A percentile compares a stretch with the other conserved stretches of the same genome.
These are phyloP conservation scores for Phoxinus phoxinus DNA, from an alignment of 2,113 vertebrate genomes.

Conservation along the genomic window DNA sequence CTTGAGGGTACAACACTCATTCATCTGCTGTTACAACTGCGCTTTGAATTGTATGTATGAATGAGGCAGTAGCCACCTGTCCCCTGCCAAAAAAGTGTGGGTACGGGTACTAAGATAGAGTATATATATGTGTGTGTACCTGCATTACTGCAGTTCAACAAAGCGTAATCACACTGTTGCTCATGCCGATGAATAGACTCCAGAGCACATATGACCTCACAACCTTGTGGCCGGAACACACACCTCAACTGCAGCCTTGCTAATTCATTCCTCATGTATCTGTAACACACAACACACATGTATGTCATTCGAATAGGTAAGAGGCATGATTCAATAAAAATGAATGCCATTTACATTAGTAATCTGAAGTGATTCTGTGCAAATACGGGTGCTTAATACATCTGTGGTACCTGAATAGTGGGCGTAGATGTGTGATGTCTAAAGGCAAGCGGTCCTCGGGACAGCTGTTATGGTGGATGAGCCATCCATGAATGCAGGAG, in stretches of 20 bases:
- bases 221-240: constrained; percentile 80
- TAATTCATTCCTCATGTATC: constrained; percentile 92
- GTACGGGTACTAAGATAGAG: background rate
- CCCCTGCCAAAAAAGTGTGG: background rate
- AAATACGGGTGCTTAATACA: background rate
- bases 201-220: constrained; percentile 84
- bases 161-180: constrained; percentile 84
- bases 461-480: constrained; percentile 84
- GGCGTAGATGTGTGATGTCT: constrained; percentile 78
- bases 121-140: constrained; percentile 65
- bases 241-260: constrained; percentile 85
- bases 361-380: background rate
- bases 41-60: background rate
- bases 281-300: constrained; percentile 54
- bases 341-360: background rate
- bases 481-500: constrained; percentile 86
- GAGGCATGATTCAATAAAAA: background rate
- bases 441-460: constrained; percentile 86
- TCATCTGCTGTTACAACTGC: constrained; percentile 4
- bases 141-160: constrained; percentile 80
- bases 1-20: background rate
- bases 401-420: constrained; percentile 80
- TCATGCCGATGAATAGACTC: constrained; percentile 85
- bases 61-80: background rate
- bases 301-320: too few relatives aligned